Evolutionary conservation across 2,888 invertebrate genomes (phyloP), one percentile per base, ranked within the genome.

Genomic region (Heteromurus nitidus): DNA sequence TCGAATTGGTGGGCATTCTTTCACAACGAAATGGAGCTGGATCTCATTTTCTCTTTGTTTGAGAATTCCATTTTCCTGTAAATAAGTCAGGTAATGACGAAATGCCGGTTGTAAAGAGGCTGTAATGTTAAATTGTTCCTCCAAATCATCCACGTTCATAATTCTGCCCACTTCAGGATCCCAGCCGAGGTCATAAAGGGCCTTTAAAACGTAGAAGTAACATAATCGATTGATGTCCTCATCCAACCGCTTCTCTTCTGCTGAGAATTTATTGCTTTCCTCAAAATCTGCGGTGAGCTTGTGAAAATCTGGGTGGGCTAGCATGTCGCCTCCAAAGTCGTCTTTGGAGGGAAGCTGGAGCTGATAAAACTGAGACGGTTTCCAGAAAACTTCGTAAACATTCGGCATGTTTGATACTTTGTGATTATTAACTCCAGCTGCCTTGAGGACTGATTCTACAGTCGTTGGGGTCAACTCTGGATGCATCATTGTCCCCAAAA

Each of bases 121-220:
- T 11, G n/a, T 55, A 2, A 36, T 7, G 11, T 42, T 26, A 3
- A 50, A 16, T 16, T 36, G 5, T 1, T 11, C 3, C 2, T 16
- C 50, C 5, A 50, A n/a, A 3, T 13, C 1, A 7, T 47, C 28
- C 1, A 47, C n/a, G 1, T 24, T 11, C 3, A 64, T 28, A 9
- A 20, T 11, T 24, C 28, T 20, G 26, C 28, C 24, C 26, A 28
- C 9, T 22, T 65, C 42, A 13, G 58, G 42, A 7, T 11, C 16
- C 70, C 70, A 70, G 0, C 70, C 70, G 11, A 70, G 7, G n/a
- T 70, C 70, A 7, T 58, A 58, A 2, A 70, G 42, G 3, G 42
- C 36, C 16, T 70, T 70, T 2, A 70, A n/a, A 24, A 70, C 24
- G 58, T 58, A 70, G 0, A 70, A n/a, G 31, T 36, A 58, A 26